phyloP scores from a whole-genome alignment of 2,797 vertebrate genomes.

The Gephyroberyx darwinii region DNA sequence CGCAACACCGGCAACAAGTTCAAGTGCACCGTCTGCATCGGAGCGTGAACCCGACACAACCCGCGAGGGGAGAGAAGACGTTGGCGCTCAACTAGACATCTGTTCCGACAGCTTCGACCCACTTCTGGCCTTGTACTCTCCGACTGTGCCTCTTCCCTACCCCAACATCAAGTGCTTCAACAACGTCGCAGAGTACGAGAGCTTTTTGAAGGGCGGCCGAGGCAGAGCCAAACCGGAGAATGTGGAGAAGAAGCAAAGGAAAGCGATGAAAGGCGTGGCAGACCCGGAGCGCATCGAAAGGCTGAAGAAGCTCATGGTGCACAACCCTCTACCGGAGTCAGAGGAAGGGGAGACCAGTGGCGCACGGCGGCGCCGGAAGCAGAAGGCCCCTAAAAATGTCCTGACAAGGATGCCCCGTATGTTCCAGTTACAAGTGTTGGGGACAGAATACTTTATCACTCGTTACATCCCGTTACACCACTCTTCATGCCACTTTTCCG shows the following conservation, averaged over 20 bases:
- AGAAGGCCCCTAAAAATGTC: slow-evolving; percentile 86
- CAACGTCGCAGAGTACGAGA: slow-evolving; percentile 93
- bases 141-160: slow-evolving; percentile 83
- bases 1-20: background rate
- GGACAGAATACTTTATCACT: too few relatives aligned
- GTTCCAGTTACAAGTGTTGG: slow-evolving; percentile 43
- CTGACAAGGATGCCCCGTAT: slow-evolving; percentile 93
- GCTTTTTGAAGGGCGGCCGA: slow-evolving; percentile 86
- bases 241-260: slow-evolving; percentile 76
- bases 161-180: slow-evolving; percentile 91
- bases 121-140: slow-evolving; percentile 87
- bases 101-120: slow-evolving; percentile 91
- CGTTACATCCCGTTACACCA: too few relatives aligned
- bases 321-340: slow-evolving; percentile 46
- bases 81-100: slow-evolving; percentile 81
- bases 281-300: slow-evolving; percentile 87
- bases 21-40: slow-evolving; percentile 23
- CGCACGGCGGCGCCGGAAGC: slow-evolving; percentile 49
- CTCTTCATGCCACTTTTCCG: too few relatives aligned
- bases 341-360: slow-evolving; percentile 70
- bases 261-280: slow-evolving; percentile 77
- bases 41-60: slow-evolving; percentile 37
- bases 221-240: slow-evolving; percentile 83
- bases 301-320: slow-evolving; percentile 86
- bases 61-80: slow-evolving; percentile 41